A percentile compares a stretch with the other conserved stretches of the same genome.
phyloP scores from a whole-genome alignment of 64 coral and sea anemone species.

The Stichodactyla mertensii region DNA sequence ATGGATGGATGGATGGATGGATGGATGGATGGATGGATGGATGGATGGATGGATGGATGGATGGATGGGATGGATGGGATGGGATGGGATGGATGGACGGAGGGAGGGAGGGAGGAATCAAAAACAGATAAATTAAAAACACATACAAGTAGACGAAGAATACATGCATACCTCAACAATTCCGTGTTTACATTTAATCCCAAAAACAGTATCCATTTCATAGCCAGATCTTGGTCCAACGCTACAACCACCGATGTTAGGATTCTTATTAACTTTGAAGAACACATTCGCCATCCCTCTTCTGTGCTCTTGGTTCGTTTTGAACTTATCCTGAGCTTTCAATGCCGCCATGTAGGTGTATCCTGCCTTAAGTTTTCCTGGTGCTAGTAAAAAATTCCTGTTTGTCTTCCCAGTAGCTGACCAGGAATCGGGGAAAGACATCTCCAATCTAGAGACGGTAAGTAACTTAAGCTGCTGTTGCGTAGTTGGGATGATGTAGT shows the following conservation, averaged over 20 bases:
- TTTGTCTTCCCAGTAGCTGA: not conserved
- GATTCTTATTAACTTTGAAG: constrained; percentile 16
- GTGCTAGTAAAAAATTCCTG: not conserved
- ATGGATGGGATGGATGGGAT: not conserved
- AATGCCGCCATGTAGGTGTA: constrained; percentile 16
- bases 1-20: too few relatives aligned
- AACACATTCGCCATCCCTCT: constrained; percentile 26
- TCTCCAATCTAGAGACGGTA: not conserved
- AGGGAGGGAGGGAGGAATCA: not conserved
- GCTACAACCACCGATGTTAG: not conserved
- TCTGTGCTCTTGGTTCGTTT: not conserved
- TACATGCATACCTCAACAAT: constrained; percentile 1
- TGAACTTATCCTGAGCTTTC: not conserved
- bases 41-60: too few relatives aligned
- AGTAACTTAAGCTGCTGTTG: not conserved
- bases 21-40: too few relatives aligned
- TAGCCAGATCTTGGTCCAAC: not conserved
- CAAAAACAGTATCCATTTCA: constrained; percentile 7
- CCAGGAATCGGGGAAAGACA: not conserved
- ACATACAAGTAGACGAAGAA: not conserved
- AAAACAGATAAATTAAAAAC: not conserved
- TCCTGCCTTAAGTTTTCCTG: not conserved
- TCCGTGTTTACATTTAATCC: not conserved
- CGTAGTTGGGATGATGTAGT: not conserved
- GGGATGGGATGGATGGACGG: not conserved